Percentiles rank a stretch among this genome's conserved stretches.
These are phyloP conservation scores for Corella eumyota DNA, from an alignment of 23 tunicate genomes.

Conservation along the genomic window DNA sequence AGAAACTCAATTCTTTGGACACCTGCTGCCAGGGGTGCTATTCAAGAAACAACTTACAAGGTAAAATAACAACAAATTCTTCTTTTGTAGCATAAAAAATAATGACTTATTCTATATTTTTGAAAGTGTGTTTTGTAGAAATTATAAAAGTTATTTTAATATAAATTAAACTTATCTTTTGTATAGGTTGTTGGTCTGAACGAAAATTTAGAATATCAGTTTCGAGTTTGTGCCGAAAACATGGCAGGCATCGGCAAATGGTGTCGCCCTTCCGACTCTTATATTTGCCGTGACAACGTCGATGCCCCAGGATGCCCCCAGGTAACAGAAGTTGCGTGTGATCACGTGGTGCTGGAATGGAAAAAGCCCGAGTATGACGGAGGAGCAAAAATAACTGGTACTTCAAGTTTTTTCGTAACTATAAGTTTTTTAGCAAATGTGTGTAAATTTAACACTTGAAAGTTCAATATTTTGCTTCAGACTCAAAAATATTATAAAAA, in stretches of 20 bases:
- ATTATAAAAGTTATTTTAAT: not conserved
- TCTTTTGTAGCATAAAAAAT: too few species aligned
- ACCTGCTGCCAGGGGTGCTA: constrained; percentile 45
- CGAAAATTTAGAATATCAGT: constrained; percentile 83
- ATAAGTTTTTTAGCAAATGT: too few species aligned
- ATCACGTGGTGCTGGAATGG: constrained; percentile 44
- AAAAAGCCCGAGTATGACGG: constrained; percentile 84
- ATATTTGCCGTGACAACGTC: constrained; percentile 68
- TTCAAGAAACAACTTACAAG: constrained; percentile 27
- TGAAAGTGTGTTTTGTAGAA: not conserved
- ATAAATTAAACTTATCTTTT: not conserved
- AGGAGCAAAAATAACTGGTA: constrained; percentile 83
- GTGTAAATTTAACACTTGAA: too few species aligned
- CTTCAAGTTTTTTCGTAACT: too few species aligned
- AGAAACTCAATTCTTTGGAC: constrained; percentile 93
- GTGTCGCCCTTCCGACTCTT: constrained; percentile 56
- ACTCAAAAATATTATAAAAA: too few species aligned
- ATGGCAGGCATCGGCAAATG: constrained; percentile 74
- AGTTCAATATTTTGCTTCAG: too few species aligned
- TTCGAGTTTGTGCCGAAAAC: constrained; percentile 97
- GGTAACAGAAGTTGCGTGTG: constrained; percentile 53
- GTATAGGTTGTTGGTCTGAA: constrained; percentile 50
- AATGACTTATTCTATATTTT: too few species aligned
- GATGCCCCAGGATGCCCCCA: constrained; percentile 63
- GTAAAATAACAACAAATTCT: not conserved